Base-by-base conservation (phyloP, 2,797 vertebrate species). In the Enteromius viviparus region DNA sequence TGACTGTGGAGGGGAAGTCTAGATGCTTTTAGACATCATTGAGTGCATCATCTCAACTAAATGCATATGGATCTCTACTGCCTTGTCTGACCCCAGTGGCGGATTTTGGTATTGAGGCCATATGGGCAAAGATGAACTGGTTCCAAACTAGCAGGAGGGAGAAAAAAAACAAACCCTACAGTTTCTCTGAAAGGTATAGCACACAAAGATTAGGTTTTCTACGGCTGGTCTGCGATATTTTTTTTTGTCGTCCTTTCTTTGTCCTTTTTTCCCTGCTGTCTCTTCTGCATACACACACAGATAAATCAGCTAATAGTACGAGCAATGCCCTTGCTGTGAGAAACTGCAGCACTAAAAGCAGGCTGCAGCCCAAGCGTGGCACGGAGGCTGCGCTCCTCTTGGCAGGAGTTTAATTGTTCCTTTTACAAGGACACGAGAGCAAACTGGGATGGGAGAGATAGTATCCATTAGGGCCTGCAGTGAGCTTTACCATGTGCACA, bases 321-420 rank as follows among this genome's bases (percentile, higher is more conserved):
- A 85, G 84, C 77, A 75, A 55, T 87, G 86, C 81, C 86, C 88
- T 88, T 88, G 86, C 86, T 65, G 82, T 82, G 83, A 84, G 62
- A 86, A 82, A 85, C 85, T 87, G 83, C 85, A 81, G 86, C 83
- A 86, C 84, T 86, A 71, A 88, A 85, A 84, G 84, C 84, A 84
- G 85, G 84, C 74, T 83, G 58, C 58, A 76, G 77, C 82, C 80
- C 87, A 85, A 85, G 51, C 78, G 32, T 81, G 74, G 78, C 53
- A 55, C 53, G 69, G 74, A 83, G 85, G 55, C 47, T 85, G 74
- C 60, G 78, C 76, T 78, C 85, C 84, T 88, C 79, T 86, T 89
- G 86, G 88, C 78, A 81, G 51, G 70, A 78, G 85, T 89, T 81
- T 88, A 87, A 88, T 87, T 86, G 85, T 85, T 77, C 75, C 45